Conservation (phyloP, 2,888 invertebrate genomes). For the Andrena haemorrhoa region DNA sequence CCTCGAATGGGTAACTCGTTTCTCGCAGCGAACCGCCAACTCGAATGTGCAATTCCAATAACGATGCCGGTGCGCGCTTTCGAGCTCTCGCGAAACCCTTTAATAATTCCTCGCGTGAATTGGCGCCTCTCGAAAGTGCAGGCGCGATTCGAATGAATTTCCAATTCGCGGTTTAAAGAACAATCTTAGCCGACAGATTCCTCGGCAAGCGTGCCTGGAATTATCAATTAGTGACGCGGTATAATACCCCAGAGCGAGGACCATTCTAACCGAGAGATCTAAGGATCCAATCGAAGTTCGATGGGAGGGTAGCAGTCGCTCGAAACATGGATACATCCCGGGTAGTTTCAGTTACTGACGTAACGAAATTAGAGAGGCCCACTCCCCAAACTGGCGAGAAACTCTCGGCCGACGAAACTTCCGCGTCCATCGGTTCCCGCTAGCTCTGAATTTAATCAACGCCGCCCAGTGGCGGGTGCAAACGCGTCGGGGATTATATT, state of each 20-base stretch:
- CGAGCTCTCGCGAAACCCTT: constrained; percentile 12
- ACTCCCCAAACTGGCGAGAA: constrained; percentile 44
- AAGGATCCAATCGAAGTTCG: constrained; percentile 56
- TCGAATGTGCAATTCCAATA: neutral
- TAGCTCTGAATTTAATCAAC: constrained; percentile 78
- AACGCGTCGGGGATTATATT: constrained; percentile 73
- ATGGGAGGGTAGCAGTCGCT: constrained; percentile 11
- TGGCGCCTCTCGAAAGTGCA: neutral
- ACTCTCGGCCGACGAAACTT: constrained; percentile 58
- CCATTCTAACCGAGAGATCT: neutral
- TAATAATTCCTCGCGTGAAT: constrained; percentile 17
- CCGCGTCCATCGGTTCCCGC: constrained; percentile 60
- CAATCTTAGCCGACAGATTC: neutral
- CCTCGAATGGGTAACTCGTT: constrained; percentile 26
- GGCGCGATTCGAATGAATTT: neutral
- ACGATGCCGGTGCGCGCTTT: constrained; percentile 4
- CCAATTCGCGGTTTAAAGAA: neutral
- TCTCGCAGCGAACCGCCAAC: constrained; percentile 6
- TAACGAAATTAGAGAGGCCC: constrained; percentile 63
- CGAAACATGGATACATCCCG: constrained; percentile 15
- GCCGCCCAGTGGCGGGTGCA: constrained; percentile 41
- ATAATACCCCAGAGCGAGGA: too few species aligned
- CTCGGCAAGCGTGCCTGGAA: neutral
- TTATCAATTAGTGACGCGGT: too few species aligned
- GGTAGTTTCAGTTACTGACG: constrained; percentile 40